Base-by-base conservation (phyloP, 2,113 vertebrate genomes). In the Epinephelus lanceolatus region DNA sequence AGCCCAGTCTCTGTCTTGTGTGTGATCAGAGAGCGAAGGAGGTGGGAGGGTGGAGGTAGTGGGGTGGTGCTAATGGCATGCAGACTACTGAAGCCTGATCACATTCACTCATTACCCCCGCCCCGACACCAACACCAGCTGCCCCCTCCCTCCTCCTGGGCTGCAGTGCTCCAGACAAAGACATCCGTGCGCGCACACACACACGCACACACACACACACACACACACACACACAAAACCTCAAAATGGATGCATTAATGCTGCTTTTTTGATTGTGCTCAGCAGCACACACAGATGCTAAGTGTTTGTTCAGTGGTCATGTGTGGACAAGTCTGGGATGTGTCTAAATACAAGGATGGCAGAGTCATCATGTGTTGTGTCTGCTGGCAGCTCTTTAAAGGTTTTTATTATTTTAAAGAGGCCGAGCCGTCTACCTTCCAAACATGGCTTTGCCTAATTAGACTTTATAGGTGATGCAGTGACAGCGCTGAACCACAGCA, bases 91-190 rank as follows among this genome's bases (percentile, higher is more conserved):
- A 90, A 83, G 84, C 78, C 83, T 85, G 76, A 90, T 92, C 84
- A 78, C 76, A 89, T 73, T 87, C 84, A 91, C 68, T 89, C 81
- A 87, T 91, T 86, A 80, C 59, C 80, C 78, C 83, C 74, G 55
- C 75, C 76, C 79, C 49, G 45, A 73, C 76, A 73, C 60, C 62
- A 76, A 27, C n/a, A 37, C 75, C 80, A 63, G 21, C 84, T 52
- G 63, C 49, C 75, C 40, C 66, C 77, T 45, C 47, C 73, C 59
- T 56, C 55, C 71, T 69, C 71, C 63, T 70, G 52, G 84, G 84
- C 88, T 68, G 76, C 88, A 89, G 78, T 62, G 81, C 84, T 88
- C 72, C 82, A 92, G 86, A 94, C 91, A 93, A 92, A 93, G 92
- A 90, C 90, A 37, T 80, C 6, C 81, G 80, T 76, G 27, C 27